These are phyloP conservation scores for Dicranocentrus wangi DNA, from an alignment of 2,888 invertebrate species.

Conservation along the genomic window DNA sequence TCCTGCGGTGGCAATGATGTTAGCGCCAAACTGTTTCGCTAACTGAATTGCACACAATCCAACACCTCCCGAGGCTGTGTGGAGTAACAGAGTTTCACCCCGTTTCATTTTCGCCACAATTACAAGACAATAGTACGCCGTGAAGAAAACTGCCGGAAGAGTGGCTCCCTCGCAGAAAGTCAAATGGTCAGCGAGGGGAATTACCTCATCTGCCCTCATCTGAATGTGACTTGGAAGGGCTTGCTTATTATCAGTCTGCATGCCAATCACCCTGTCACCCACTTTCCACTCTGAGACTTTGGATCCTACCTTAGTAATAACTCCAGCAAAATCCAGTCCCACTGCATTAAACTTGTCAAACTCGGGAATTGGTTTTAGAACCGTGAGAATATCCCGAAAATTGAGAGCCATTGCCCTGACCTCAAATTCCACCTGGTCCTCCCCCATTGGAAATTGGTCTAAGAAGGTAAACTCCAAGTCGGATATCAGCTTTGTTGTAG, in stretches of 20 bases:
- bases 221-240: constrained; percentile 53
- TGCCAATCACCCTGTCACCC: constrained; percentile 42
- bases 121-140: constrained; percentile 18
- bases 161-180: constrained; percentile 30
- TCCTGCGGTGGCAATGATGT: constrained; percentile 36
- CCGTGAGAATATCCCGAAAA: constrained; percentile 42
- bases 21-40: neutral
- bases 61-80: constrained; percentile 62
- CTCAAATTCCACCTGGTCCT: constrained; percentile 42
- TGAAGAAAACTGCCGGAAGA: constrained; percentile 23
- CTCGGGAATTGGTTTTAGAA: constrained; percentile 27
- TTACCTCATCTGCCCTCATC: neutral
- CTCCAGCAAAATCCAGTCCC: constrained; percentile 44
- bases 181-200: neutral
- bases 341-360: constrained; percentile 35
- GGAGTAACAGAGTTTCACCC: constrained; percentile 49
- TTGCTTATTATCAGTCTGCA: neutral
- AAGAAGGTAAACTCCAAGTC: constrained; percentile 42
- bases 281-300: constrained; percentile 22
- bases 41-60: constrained; percentile 59
- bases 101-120: constrained; percentile 27
- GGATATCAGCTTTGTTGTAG: constrained; percentile 19
- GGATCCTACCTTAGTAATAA: constrained; percentile 10
- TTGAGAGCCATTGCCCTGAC: constrained; percentile 41
- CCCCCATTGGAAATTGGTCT: neutral